Evolutionary conservation across 2,888 invertebrate genomes (phyloP), one percentile per base, ranked within the genome.

Genomic region (Drosophila sordidapex): DNA sequence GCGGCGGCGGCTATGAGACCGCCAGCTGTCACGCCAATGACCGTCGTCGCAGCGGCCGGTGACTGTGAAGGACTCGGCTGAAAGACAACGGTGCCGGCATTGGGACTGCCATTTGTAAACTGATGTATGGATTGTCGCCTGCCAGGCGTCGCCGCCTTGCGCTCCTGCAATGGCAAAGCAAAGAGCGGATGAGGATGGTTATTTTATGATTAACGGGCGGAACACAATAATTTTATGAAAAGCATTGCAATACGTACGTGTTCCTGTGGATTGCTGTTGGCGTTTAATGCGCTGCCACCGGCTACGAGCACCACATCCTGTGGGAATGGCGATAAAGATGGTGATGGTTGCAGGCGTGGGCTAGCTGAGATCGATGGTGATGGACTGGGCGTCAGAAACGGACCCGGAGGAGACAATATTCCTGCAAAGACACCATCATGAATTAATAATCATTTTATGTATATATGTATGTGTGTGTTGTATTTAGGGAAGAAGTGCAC

Each of bases 371-470:
- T 93, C 87, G 93, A 93, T 90, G 93, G 93, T 87, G 93, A 93
- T 90, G 93, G 93, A 90, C 93, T 93, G 90, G 93, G 93, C 90
- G 93, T 93, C 90, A 93, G 92, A 93, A 93, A 93, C 90, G 93
- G 93, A 92, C 93, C 93, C 93, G 93, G 93, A 93, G 93, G 93
- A 93, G 92, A 93, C 90, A 93, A 93, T 93, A 93, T 93, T 93
- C 93, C 92, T 91, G 79, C 38, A 89, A 74, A 60, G 46, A 48
- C 36, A 65, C 40, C 62, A 65, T 69, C 61, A 54, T 59, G 51
- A 76, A 79, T 57, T 52, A 70, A 51, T 64, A 46, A 31, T 57
- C 27, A 48, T 48, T 69, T 29, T 21, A 54, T 27, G 18, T 35
- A 33, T 27, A 8, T 18, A 10, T 43, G 18, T 33, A 13, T 56